Conservation (phyloP, 2,888 invertebrate species). For the Drosophila neotestacea region DNA sequence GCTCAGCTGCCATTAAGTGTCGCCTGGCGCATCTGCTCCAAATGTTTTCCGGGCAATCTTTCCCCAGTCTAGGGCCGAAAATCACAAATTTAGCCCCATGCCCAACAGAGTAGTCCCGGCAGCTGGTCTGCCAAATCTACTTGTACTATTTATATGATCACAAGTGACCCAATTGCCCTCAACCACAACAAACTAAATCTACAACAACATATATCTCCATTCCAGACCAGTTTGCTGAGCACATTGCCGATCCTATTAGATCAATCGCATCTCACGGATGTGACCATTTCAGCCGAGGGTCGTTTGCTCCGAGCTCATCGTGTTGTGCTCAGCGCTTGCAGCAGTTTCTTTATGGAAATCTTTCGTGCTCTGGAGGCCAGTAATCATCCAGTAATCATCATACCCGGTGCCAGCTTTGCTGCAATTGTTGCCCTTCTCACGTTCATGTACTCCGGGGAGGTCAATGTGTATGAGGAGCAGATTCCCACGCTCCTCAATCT, state of each 20-base stretch:
- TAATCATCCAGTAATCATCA: slow-evolving; percentile 85
- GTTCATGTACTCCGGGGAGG: slow-evolving; percentile 95
- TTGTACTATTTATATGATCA: slow-evolving; percentile 67
- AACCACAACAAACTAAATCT: slow-evolving; percentile 6
- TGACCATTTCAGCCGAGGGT: slow-evolving; percentile 94
- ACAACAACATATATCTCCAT: slow-evolving; percentile 41
- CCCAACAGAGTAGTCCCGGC: slow-evolving; percentile 24
- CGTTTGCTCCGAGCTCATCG: slow-evolving; percentile 94
- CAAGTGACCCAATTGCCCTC: slow-evolving; percentile 70
- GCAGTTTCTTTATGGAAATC: slow-evolving; percentile 94
- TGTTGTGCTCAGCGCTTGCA: slow-evolving; percentile 94
- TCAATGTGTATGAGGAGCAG: slow-evolving; percentile 92
- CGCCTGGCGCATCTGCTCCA: slow-evolving; percentile 60
- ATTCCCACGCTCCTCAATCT: slow-evolving; percentile 91
- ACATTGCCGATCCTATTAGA: slow-evolving; percentile 92
- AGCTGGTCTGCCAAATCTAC: slow-evolving; percentile 58
- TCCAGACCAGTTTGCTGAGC: slow-evolving; percentile 91
- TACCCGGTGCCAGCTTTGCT: slow-evolving; percentile 85
- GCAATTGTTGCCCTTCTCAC: slow-evolving; percentile 89
- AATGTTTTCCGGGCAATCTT: slow-evolving; percentile 60
- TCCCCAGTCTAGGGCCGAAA: slow-evolving; percentile 45
- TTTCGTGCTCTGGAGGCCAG: slow-evolving; percentile 87
- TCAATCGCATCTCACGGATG: slow-evolving; percentile 93
- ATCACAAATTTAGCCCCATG: slow-evolving; percentile 49
- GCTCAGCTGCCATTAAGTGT: slow-evolving; percentile 66